Evolutionary conservation across 1,140 invertebrate genomes (phyloP).

Genomic region (Brachionus koreanus): DNA sequence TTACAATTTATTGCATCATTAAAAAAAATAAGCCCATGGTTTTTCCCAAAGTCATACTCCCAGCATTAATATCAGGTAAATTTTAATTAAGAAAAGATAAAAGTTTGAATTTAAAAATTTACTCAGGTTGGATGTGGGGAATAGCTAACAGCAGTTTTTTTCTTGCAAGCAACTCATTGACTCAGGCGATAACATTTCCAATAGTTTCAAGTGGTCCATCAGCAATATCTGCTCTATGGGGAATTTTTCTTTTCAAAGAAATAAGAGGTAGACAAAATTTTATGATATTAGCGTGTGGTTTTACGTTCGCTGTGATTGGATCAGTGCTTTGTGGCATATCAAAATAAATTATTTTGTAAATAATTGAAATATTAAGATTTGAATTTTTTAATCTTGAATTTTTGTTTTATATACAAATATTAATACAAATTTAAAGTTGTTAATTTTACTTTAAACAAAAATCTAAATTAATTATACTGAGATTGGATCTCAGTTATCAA

Average conservation of each 20-base stretch:
- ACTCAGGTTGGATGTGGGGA: conserved; percentile 57
- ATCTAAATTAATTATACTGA: neutral
- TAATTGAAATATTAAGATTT: neutral
- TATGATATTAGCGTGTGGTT: conserved; percentile 24
- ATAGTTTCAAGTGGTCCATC: conserved; percentile 52
- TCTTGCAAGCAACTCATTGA: conserved; percentile 57
- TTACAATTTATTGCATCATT: conserved; percentile 54
- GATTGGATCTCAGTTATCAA: neutral
- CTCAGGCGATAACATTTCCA: conserved; percentile 58
- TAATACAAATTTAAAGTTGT: neutral
- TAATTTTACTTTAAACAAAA: no score
- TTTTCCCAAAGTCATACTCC: conserved; percentile 56
- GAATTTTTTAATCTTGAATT: neutral
- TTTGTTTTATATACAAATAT: neutral
- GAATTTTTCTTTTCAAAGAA: conserved; percentile 50
- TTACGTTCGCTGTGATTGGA: conserved; percentile 19
- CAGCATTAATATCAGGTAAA: conserved; percentile 53
- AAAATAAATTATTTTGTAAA: conserved; percentile 21
- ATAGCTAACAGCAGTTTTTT: conserved; percentile 58
- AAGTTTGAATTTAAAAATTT: neutral
- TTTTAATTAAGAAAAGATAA: neutral
- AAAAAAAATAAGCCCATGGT: conserved; percentile 56
- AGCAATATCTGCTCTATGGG: conserved; percentile 48
- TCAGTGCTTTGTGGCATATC: conserved; percentile 33
- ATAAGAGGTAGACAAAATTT: conserved; percentile 45